These are phyloP conservation scores for Eurystomus gularis DNA, from an alignment of 2,113 vertebrate species.

Conservation along the genomic window DNA sequence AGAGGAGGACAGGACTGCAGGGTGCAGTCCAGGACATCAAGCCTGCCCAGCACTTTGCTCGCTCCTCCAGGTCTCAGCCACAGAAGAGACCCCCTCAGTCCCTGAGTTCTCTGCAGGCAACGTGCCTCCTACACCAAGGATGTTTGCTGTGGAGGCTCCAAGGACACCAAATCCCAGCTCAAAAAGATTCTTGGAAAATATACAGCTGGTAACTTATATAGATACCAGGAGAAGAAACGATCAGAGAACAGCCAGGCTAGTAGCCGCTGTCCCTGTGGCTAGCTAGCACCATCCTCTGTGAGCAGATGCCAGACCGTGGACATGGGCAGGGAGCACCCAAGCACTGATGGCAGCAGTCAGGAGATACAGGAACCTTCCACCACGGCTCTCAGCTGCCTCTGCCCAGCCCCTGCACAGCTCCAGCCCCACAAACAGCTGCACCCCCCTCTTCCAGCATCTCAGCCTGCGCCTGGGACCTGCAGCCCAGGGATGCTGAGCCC, in stretches of 20 bases:
- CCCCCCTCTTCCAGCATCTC: background rate
- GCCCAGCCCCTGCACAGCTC: background rate
- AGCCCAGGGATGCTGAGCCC: accelerated
- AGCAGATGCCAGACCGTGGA: background rate
- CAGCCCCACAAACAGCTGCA: background rate
- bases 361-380: background rate
- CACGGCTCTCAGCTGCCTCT: background rate
- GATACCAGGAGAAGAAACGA: background rate
- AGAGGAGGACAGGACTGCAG: background rate
- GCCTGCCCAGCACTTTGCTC: background rate
- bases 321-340: background rate
- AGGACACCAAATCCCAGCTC: background rate
- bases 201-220: background rate
- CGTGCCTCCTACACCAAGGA: background rate
- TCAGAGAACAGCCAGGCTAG: background rate
- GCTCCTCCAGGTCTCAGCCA: background rate
- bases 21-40: accelerated
- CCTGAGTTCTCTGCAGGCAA: background rate
- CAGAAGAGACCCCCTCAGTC: background rate
- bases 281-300: background rate
- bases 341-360: background rate
- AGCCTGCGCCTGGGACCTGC: background rate
- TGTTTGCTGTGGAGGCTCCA: background rate
- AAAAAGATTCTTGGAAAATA: background rate
- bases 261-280: background rate